phyloP scores from a whole-genome alignment of 1,140 invertebrate species.

The Pseudomyrmex gracilis region DNA sequence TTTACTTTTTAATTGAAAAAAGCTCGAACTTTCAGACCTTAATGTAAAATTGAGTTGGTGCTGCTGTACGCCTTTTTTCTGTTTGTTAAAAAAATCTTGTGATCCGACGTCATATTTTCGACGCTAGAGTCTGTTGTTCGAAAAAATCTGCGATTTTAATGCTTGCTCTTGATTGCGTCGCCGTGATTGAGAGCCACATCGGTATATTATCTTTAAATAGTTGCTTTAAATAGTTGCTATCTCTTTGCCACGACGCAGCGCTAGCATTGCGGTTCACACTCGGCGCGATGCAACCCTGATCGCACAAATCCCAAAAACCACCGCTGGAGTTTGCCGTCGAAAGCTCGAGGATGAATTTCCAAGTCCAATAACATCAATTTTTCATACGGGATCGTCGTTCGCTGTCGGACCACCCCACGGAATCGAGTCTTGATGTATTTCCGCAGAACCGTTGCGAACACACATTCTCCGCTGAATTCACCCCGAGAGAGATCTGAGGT shows the following conservation, averaged over 20 bases:
- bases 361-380: slow-evolving; percentile 72
- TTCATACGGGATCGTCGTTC: slow-evolving; percentile 65
- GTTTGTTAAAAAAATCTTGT: background rate
- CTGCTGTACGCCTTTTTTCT: background rate
- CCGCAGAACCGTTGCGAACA: background rate
- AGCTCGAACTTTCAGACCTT: too few species aligned
- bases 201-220: slow-evolving; percentile 25
- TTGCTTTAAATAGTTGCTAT: slow-evolving; percentile 31
- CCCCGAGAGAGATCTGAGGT: background rate
- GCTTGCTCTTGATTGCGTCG: slow-evolving; percentile 36
- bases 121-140: background rate
- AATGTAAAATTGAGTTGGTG: too few species aligned
- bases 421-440: slow-evolving; percentile 37
- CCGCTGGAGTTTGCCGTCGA: slow-evolving; percentile 20
- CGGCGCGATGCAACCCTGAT: slow-evolving; percentile 22
- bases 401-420: slow-evolving; percentile 20
- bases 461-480: background rate
- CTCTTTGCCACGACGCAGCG: background rate
- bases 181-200: background rate
- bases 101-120: slow-evolving; percentile 1
- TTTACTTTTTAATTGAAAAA: background rate
- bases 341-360: slow-evolving; percentile 67
- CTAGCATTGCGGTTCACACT: too few species aligned
- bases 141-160: slow-evolving; percentile 40
- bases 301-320: slow-evolving; percentile 49